phyloP scores from a whole-genome alignment of 2,888 invertebrate genomes.

The Lymantria monacha region DNA sequence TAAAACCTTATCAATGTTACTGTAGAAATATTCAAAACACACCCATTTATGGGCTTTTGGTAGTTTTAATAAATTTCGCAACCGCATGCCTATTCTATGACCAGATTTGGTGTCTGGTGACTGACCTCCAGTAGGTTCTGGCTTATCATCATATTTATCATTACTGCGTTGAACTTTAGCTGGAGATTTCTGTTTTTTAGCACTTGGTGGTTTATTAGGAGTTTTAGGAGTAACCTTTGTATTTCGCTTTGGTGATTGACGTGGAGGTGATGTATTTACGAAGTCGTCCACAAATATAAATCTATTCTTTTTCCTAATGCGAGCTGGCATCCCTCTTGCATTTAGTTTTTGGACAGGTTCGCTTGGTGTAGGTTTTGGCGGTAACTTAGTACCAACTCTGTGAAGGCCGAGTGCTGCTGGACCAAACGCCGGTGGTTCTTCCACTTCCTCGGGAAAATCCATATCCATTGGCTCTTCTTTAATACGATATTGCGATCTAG shows the following conservation, averaged over 20 bases:
- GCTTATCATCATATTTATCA: conserved; percentile 71
- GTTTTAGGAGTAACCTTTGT: conserved; percentile 81
- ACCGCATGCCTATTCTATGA: conserved; percentile 93
- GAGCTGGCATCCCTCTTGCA: conserved; percentile 93
- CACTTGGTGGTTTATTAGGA: conserved; percentile 66
- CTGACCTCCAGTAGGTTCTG: conserved; percentile 59
- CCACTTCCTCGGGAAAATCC: conserved; percentile 85
- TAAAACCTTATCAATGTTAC: conserved; percentile 96
- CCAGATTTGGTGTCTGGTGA: conserved; percentile 92
- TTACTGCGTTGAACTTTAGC: conserved; percentile 74
- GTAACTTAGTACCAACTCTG: conserved; percentile 89
- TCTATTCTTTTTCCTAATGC: conserved; percentile 94
- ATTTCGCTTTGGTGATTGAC: conserved; percentile 86
- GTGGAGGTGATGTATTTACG: conserved; percentile 88
- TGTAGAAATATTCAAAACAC: conserved; percentile 99
- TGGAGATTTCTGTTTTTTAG: conserved; percentile 78
- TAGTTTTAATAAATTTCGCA: conserved; percentile 95
- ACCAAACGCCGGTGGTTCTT: conserved; percentile 87
- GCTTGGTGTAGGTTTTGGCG: conserved; percentile 86
- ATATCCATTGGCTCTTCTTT: conserved; percentile 84
- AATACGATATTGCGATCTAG: conserved; percentile 58
- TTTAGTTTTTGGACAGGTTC: conserved; percentile 91
- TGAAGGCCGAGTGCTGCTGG: conserved; percentile 91
- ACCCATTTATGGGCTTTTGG: conserved; percentile 99
- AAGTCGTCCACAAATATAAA: conserved; percentile 95